Evolutionary conservation across 2,797 vertebrate species (phyloP).

Genomic region (Schizothorax lantsangensis): DNA sequence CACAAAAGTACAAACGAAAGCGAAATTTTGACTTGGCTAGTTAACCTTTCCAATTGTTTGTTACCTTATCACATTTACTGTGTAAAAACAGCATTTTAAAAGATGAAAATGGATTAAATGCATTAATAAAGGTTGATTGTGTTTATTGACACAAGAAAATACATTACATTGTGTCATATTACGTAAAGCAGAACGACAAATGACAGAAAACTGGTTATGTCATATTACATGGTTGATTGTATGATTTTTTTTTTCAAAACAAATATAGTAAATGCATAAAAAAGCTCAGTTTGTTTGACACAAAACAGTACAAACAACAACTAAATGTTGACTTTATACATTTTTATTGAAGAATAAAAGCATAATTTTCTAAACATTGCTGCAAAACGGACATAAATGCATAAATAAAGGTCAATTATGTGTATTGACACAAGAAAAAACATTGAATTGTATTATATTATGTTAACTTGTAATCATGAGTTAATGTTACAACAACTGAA

Average conservation of each 20-base stretch:
- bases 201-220: neutral
- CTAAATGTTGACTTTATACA: no score
- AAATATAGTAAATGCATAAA: neutral
- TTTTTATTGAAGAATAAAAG: neutral
- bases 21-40: neutral
- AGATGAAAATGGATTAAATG: neutral
- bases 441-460: neutral
- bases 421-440: neutral
- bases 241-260: neutral
- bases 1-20: neutral
- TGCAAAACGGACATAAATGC: neutral
- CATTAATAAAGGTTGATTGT: neutral
- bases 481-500: neutral
- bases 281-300: neutral
- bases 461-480: neutral
- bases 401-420: neutral
- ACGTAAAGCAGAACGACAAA: neutral
- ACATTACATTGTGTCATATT: neutral
- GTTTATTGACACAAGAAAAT: neutral
- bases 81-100: neutral
- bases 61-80: no score
- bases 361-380: neutral
- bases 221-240: neutral
- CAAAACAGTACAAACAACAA: neutral
- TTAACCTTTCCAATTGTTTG: neutral